phyloP scores from a whole-genome alignment of 2,113 vertebrate species.

The Pyxicephalus adspersus region DNA sequence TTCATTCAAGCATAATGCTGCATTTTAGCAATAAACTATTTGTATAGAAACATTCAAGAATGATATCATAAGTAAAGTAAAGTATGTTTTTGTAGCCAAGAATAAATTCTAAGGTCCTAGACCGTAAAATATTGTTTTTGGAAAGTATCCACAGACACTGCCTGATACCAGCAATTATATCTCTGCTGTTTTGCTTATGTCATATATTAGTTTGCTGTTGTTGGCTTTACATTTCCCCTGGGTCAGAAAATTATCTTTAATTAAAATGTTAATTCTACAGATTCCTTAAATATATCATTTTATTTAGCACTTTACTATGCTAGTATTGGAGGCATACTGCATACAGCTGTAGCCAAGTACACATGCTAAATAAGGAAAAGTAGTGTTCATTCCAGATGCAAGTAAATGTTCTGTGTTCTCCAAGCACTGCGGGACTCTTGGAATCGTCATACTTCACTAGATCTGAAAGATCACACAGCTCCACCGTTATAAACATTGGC shows the following conservation, averaged over 20 bases:
- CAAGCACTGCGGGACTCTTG: background rate
- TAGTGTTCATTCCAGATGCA: too few species aligned
- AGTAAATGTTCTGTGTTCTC: too few species aligned
- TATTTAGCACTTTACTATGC: too few species aligned
- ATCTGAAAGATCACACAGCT: too few species aligned
- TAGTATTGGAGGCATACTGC: too few species aligned
- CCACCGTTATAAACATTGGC: too few species aligned
- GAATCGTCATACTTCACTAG: too few species aligned
- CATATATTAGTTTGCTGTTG: background rate
- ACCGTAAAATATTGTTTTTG: conserved; percentile 32
- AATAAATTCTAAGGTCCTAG: conserved; percentile 4
- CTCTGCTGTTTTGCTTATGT: conserved; percentile 1
- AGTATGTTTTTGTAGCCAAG: background rate
- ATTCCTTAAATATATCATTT: background rate
- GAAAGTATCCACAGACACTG: background rate
- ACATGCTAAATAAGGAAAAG: too few species aligned
- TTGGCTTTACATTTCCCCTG: background rate
- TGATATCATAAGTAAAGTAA: background rate
- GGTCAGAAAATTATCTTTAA: background rate
- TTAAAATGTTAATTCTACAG: background rate
- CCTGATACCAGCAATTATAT: background rate
- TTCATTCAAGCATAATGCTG: background rate
- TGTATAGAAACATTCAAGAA: background rate
- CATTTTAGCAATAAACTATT: background rate
- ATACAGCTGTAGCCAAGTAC: too few species aligned